Conservation (phyloP, 2,113 vertebrate species). For the Cyprinodon variegatus region DNA sequence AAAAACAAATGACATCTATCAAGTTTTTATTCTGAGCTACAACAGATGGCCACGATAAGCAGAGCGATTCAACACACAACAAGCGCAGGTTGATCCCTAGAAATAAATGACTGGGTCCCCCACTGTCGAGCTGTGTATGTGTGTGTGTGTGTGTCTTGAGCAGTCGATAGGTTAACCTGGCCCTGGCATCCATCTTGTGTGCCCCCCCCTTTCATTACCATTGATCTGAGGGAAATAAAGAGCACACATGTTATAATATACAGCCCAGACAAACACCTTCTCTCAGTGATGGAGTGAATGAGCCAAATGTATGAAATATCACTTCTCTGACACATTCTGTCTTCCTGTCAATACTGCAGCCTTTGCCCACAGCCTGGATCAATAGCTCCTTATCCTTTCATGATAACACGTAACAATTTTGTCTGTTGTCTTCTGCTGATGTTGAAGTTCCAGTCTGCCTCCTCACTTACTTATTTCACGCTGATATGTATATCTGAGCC, state of each 20-base stretch:
- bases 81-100: constrained; percentile 20
- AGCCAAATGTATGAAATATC: constrained; percentile 95
- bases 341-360: constrained; percentile 97
- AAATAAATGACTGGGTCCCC: constrained; percentile 38
- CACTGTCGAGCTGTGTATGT: constrained; percentile 24
- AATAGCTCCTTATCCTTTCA: constrained; percentile 94
- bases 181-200: constrained; percentile 90
- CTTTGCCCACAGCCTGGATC: constrained; percentile 93
- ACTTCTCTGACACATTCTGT: constrained; percentile 91
- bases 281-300: constrained; percentile 92
- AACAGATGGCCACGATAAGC: constrained; percentile 18
- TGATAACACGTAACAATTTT: constrained; percentile 91
- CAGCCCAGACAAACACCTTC: constrained; percentile 84
- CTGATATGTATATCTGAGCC: constrained; percentile 44
- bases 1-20: background rate
- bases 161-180: constrained; percentile 82
- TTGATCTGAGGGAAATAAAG: constrained; percentile 98
- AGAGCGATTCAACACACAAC: constrained; percentile 24
- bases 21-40: background rate
- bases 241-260: constrained; percentile 91
- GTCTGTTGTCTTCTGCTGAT: constrained; percentile 70
- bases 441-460: constrained; percentile 81
- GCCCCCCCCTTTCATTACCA: constrained; percentile 90
- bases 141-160: constrained; percentile 65
- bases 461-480: constrained; percentile 68